Evolutionary conservation across 2,888 invertebrate species (phyloP), one percentile per base, ranked within the genome.

Genomic region (Eumacrocentrus americanus): DNA sequence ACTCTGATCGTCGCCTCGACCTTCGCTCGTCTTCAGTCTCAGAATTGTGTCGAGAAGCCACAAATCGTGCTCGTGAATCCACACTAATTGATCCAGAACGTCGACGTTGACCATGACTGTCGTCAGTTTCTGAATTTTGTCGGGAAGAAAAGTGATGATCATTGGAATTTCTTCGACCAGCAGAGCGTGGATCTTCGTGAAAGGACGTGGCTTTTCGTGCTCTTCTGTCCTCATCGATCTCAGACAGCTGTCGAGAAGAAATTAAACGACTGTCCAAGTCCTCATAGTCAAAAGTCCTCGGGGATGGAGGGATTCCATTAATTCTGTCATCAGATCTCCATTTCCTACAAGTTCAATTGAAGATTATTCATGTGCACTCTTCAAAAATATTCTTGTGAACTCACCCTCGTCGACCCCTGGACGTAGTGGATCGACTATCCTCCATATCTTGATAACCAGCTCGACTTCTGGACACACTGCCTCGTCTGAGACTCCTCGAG

Each of bases 311-410:
- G 0, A 42, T 25, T 12, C 71, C 71, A 44, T 68, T 71, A 50
- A 77, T 68, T 54, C 74, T 66, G 20, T 80, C 79, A 22, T 80
- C 80, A 0, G 78, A 77, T 60, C 73, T 70, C 72, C 79, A 70
- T 18, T 71, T 68, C 22, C 69, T 69, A 48, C n/a, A 61, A 54
- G 35, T 1, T 42, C 23, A 44, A n/a, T 44, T 44, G 2, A 9
- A 2, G 35, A 37, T 5, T 38, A 14, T 22, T 12, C n/a, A 23
- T 3, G 9, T 16, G 40, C 38, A n/a, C n/a, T n/a, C n/a, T n/a
- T n/a, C n/a, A n/a, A n/a, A n/a, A n/a, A n/a, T n/a, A n/a, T n/a
- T n/a, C 40, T 34, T 46, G 14, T 6, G 12, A 40, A 64, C 71
- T 69, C 63, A 79, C 77, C 76, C 72, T 61, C 77, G 71, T 50